Base-by-base conservation (phyloP, 2,888 invertebrate species). In the Drosophila prolongata region DNA sequence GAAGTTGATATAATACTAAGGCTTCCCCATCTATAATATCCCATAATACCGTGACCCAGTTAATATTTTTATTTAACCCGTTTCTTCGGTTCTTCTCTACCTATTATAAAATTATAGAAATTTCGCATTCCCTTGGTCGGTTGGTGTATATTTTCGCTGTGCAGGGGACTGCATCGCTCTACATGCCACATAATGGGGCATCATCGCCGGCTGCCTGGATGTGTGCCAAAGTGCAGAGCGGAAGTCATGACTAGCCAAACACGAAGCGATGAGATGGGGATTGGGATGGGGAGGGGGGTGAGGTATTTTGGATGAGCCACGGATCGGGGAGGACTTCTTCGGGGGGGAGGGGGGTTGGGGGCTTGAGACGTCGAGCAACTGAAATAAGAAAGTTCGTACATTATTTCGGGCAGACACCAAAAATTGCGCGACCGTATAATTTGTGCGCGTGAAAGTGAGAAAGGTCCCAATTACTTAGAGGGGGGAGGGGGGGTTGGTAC, bases 371-470 rank as follows among this genome's bases (percentile, higher is more conserved):
- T 19, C 46, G 30, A 60, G 47, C 56, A 40, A 50, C 24, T 11
- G 30, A 83, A 79, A 84, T 87, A 85, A 87, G 87, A 85, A 85
- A 89, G 88, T 85, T 87, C 67, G 76, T 75, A 85, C 86, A 85
- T 87, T 85, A 89, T 85, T 85, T 87, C 89, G 86, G 79, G 83
- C 79, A 89, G 84, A 74, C 82, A 77, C 68, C 68, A 71, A 83
- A 65, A 71, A 60, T 74, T 62, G 76, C 69, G 68, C 68, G 65
- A 69, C 73, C 83, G 75, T 78, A 87, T 87, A 85, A 89, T 88
- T 83, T 89, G 86, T 80, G 90, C 89, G 90, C 91, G 91, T 89
- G 91, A 90, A 90, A 90, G 90, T 91, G 91, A 90, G 90, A 90
- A 90, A 91, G 87, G 90, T 89, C 88, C 91, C 90, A 90, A 91